These are phyloP conservation scores for Myotis vivesi DNA, from an alignment of 2,797 vertebrate genomes.

Conservation along the genomic window DNA sequence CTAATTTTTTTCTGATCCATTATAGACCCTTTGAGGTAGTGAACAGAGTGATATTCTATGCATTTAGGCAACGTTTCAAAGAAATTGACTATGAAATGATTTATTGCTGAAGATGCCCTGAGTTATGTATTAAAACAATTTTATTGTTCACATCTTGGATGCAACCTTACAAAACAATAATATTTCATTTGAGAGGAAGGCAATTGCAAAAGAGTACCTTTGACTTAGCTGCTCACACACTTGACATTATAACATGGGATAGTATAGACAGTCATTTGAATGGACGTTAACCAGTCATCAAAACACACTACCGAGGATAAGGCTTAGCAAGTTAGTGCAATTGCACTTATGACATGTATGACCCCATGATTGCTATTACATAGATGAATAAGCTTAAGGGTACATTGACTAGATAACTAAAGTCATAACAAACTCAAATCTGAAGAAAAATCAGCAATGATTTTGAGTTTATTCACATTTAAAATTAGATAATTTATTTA, in stretches of 20 bases:
- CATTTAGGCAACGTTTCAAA: neutral
- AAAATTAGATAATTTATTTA: conserved; percentile 4
- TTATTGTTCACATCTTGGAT: neutral
- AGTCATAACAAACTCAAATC: neutral
- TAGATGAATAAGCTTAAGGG: neutral
- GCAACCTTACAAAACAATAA: neutral
- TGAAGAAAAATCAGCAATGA: neutral
- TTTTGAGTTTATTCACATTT: neutral
- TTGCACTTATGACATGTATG: neutral
- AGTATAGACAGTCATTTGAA: neutral
- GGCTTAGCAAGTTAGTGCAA: neutral
- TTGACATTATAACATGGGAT: neutral
- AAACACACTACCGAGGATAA: neutral
- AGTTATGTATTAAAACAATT: neutral
- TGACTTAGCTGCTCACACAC: neutral
- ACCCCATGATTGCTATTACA: neutral
- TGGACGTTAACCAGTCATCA: neutral
- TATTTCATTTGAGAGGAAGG: neutral
- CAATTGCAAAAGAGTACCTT: neutral
- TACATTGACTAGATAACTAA: neutral
- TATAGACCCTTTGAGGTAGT: neutral
- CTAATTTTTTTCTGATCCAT: neutral
- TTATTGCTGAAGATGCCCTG: neutral
- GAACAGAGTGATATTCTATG: neutral
- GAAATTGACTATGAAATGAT: neutral